Conservation (phyloP, 1,140 invertebrate genomes). For the Leptopilina boulardi region DNA sequence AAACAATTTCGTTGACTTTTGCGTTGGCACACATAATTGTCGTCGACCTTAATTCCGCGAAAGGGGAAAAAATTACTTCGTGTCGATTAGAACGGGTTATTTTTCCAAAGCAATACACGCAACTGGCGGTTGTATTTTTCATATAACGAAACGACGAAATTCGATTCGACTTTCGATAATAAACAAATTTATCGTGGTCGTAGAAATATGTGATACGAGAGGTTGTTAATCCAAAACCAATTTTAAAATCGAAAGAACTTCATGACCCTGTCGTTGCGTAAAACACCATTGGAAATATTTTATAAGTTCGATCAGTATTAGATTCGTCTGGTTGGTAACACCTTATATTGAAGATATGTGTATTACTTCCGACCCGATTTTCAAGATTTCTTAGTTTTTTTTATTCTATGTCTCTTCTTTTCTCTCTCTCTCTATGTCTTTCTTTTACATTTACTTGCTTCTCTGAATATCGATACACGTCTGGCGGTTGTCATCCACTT, state of each 20-base stretch:
- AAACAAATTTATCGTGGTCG: slow-evolving; percentile 47
- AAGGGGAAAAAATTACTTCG: neutral
- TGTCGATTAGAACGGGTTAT: slow-evolving; percentile 1
- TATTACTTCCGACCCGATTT: slow-evolving; percentile 39
- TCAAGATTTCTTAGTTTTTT: slow-evolving; percentile 34
- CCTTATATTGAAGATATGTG: slow-evolving; percentile 45
- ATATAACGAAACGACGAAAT: slow-evolving; percentile 47
- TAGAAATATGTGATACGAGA: slow-evolving; percentile 41
- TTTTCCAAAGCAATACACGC: neutral
- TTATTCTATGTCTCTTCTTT: neutral
- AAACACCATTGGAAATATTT: slow-evolving; percentile 55
- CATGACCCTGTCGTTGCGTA: slow-evolving; percentile 41
- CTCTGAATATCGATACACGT: slow-evolving; percentile 36
- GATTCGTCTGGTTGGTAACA: slow-evolving; percentile 38
- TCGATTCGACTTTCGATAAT: slow-evolving; percentile 51
- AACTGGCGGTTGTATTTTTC: slow-evolving; percentile 42
- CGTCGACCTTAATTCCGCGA: neutral
- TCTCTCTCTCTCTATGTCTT: slow-evolving; percentile 10
- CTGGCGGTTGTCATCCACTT: slow-evolving; percentile 33
- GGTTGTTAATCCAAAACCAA: slow-evolving; percentile 59
- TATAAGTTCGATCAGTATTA: slow-evolving; percentile 50
- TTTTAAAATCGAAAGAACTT: slow-evolving; percentile 56
- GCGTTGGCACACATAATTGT: neutral
- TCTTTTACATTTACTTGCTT: neutral
- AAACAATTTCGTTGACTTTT: too few species aligned